Evolutionary conservation across 1,140 invertebrate species (phyloP).

Genomic region (Phocides pigmalion): DNA sequence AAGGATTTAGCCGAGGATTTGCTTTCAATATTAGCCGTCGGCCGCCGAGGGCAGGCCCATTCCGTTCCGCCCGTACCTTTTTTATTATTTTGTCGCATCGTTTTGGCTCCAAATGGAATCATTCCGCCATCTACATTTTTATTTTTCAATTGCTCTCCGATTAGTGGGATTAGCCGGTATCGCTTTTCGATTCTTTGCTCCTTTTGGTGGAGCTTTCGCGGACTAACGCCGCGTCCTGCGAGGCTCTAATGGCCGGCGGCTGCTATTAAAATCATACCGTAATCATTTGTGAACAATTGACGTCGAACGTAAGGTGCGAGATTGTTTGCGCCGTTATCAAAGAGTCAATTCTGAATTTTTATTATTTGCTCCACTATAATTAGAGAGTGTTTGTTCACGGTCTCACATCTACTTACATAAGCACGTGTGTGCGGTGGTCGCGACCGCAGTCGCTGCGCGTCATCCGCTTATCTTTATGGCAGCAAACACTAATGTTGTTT

Average conservation of each 20-base stretch:
- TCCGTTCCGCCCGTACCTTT: constrained; percentile 78
- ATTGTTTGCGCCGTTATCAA: constrained; percentile 56
- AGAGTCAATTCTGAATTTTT: constrained; percentile 61
- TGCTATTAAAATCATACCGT: constrained; percentile 19
- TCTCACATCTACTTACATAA: constrained; percentile 58
- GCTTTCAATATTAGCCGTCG: constrained; percentile 84
- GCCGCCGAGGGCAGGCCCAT: constrained; percentile 70
- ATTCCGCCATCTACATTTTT: constrained; percentile 84
- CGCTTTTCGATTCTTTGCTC: constrained; percentile 81
- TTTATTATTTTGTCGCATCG: constrained; percentile 84
- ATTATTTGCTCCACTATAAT: constrained; percentile 67
- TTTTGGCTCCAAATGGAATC: constrained; percentile 82
- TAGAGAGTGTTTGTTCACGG: constrained; percentile 64
- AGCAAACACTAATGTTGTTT: constrained; percentile 70
- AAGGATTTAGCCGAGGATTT: constrained; percentile 84
- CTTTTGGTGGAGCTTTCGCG: constrained; percentile 76
- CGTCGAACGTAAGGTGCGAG: constrained; percentile 35
- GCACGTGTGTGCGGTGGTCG: constrained; percentile 66
- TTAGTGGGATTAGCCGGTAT: constrained; percentile 82
- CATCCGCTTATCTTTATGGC: constrained; percentile 77
- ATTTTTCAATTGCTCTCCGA: constrained; percentile 84
- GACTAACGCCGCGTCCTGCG: constrained; percentile 59
- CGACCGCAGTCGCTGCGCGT: constrained; percentile 53
- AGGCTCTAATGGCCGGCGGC: constrained; percentile 47
- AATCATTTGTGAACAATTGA: constrained; percentile 37